A percentile compares a stretch with the other conserved stretches of the same genome.
Evolutionary conservation across 2,888 invertebrate species (phyloP).

Genomic region (Pardosa pseudoannulata): DNA sequence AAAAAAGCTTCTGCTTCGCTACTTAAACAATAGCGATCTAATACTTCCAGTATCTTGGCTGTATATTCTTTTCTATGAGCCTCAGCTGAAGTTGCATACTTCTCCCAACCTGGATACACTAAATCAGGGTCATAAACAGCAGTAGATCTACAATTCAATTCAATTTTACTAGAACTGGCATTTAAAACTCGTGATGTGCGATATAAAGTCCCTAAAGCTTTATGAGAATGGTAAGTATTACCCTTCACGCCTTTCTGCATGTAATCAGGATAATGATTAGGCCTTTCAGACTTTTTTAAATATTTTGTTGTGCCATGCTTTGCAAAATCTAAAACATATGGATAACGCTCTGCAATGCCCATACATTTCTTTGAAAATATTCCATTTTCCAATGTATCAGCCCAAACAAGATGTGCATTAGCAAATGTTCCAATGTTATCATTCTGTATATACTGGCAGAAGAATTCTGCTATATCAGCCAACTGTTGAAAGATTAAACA

Average conservation of each 20-base stretch:
- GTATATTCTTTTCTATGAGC: conserved; percentile 44
- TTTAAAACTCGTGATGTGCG: conserved; percentile 73
- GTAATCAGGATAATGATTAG: conserved; percentile 74
- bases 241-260: conserved; percentile 74
- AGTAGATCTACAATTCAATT: background rate
- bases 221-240: conserved; percentile 75
- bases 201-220: conserved; percentile 76
- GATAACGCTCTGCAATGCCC: conserved; percentile 74
- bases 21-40: conserved; percentile 39
- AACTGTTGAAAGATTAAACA: conserved; percentile 32
- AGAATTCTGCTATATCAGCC: conserved; percentile 77
- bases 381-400: conserved; percentile 75
- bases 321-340: conserved; percentile 77
- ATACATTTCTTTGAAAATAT: conserved; percentile 75
- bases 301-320: conserved; percentile 76
- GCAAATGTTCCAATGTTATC: conserved; percentile 76
- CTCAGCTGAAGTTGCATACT: conserved; percentile 55
- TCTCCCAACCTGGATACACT: conserved; percentile 55
- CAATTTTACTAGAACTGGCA: conserved; percentile 57
- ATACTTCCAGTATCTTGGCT: conserved; percentile 26
- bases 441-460: conserved; percentile 76
- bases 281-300: conserved; percentile 54
- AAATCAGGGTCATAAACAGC: conserved; percentile 30
- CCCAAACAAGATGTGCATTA: conserved; percentile 76
- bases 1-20: conserved; percentile 63